Conservation (phyloP, 1,140 invertebrate genomes). For the Drosophila bifasciata region DNA sequence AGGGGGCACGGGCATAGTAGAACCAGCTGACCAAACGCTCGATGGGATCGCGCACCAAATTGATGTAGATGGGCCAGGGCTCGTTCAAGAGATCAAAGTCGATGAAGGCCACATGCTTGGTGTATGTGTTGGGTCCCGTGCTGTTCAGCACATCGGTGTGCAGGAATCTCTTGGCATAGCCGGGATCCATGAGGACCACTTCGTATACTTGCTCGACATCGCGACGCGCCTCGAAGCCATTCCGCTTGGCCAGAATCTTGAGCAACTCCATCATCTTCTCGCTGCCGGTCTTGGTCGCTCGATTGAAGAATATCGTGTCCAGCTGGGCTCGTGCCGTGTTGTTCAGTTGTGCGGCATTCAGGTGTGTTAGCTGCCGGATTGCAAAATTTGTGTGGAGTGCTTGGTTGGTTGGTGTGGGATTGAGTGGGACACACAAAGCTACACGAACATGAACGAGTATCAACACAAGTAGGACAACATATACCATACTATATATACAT, state of each 20-base stretch:
- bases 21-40: constrained; percentile 96
- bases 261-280: constrained; percentile 95
- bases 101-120: constrained; percentile 92
- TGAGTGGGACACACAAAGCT: constrained; percentile 38
- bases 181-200: constrained; percentile 85
- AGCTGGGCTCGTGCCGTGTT: constrained; percentile 90
- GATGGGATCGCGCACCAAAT: constrained; percentile 93
- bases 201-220: constrained; percentile 93
- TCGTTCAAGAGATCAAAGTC: constrained; percentile 90
- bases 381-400: constrained; percentile 59
- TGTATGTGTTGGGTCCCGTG: constrained; percentile 86
- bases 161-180: constrained; percentile 88
- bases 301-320: constrained; percentile 94
- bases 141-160: constrained; percentile 85
- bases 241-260: constrained; percentile 88
- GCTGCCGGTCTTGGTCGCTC: constrained; percentile 93
- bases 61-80: constrained; percentile 94
- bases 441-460: constrained; percentile 43
- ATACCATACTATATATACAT: constrained; percentile 29
- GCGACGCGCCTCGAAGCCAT: constrained; percentile 92
- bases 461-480: constrained; percentile 53
- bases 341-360: constrained; percentile 86
- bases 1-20: constrained; percentile 92
- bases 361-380: constrained; percentile 67
- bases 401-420: too few species aligned